These are phyloP conservation scores for Aplidium turbinatum DNA, from an alignment of 23 tunicate genomes.

Conservation along the genomic window DNA sequence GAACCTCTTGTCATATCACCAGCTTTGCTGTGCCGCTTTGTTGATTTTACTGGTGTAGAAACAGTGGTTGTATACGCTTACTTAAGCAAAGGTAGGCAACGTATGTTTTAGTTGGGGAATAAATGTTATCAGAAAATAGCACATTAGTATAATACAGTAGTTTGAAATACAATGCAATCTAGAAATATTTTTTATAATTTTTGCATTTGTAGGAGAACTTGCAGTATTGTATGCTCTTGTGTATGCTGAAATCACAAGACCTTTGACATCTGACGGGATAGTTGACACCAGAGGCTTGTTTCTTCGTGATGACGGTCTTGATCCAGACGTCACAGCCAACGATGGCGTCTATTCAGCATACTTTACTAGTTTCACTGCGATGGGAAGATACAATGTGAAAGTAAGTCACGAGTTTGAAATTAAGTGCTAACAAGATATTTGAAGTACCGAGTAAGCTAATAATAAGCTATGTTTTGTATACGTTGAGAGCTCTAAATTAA, in stretches of 20 bases:
- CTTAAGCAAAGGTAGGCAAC: constrained; percentile 46
- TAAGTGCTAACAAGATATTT: too few species aligned
- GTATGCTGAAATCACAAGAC: constrained; percentile 75
- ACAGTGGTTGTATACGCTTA: constrained; percentile 79
- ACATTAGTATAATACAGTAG: too few species aligned
- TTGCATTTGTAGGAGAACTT: constrained; percentile 61
- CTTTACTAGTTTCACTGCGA: constrained; percentile 64
- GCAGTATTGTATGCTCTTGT: constrained; percentile 82
- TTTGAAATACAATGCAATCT: too few species aligned
- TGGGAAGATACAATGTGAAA: constrained; percentile 94
- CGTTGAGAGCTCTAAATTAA: too few species aligned
- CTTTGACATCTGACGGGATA: constrained; percentile 42
- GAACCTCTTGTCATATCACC: constrained; percentile 87
- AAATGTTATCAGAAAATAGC: not conserved
- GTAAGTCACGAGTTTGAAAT: constrained; percentile 27
- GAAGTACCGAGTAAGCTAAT: too few species aligned
- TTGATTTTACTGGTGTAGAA: constrained; percentile 47
- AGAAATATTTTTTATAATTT: too few species aligned
- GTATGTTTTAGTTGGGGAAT: not conserved
- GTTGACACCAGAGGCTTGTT: constrained; percentile 48
- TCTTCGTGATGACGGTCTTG: constrained; percentile 72
- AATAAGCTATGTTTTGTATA: too few species aligned
- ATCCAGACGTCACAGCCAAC: constrained; percentile 78
- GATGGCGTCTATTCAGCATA: constrained; percentile 95
- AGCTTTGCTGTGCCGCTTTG: constrained; percentile 64